phyloP scores from a whole-genome alignment of 2,113 vertebrate genomes.

The Mesembrinibis cayennensis region DNA sequence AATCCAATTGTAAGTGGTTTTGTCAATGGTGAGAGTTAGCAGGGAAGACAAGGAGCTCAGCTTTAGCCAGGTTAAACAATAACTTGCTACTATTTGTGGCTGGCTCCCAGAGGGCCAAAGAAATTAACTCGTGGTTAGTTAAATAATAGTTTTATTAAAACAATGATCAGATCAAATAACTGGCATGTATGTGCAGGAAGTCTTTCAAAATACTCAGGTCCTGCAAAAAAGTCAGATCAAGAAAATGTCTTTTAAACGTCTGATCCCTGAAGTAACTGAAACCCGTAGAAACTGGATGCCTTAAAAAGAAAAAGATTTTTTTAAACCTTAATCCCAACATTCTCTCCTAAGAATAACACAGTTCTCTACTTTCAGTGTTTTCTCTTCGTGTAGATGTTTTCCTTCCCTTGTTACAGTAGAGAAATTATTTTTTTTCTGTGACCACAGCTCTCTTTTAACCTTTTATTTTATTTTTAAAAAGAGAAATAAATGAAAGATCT shows the following conservation, averaged over 20 bases:
- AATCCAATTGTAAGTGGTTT: neutral
- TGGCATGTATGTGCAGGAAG: slow-evolving; percentile 45
- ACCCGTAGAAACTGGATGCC: neutral
- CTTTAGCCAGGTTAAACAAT: slow-evolving; percentile 64
- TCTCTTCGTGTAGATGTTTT: slow-evolving; percentile 42
- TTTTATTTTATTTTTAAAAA: slow-evolving; percentile 22
- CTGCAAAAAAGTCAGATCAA: slow-evolving; percentile 49
- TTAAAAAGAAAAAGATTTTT: slow-evolving; percentile 29
- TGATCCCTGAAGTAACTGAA: slow-evolving; percentile 46
- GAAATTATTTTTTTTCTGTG: neutral
- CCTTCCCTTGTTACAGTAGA: neutral
- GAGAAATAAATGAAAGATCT: slow-evolving; percentile 15
- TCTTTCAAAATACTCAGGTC: slow-evolving; percentile 52
- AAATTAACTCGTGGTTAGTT: slow-evolving; percentile 66
- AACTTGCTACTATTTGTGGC: slow-evolving; percentile 67
- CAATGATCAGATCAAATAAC: slow-evolving; percentile 65
- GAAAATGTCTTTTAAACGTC: slow-evolving; percentile 29
- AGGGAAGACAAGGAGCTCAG: slow-evolving; percentile 32
- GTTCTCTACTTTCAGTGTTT: slow-evolving; percentile 48
- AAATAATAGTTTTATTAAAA: slow-evolving; percentile 67
- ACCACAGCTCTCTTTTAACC: neutral
- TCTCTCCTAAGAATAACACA: slow-evolving; percentile 57
- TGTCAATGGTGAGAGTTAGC: slow-evolving; percentile 39
- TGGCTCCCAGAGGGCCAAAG: slow-evolving; percentile 46
- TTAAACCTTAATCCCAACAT: slow-evolving; percentile 55